Evolutionary conservation across 2,113 vertebrate genomes (phyloP).

Genomic region (Pluvialis apricaria): DNA sequence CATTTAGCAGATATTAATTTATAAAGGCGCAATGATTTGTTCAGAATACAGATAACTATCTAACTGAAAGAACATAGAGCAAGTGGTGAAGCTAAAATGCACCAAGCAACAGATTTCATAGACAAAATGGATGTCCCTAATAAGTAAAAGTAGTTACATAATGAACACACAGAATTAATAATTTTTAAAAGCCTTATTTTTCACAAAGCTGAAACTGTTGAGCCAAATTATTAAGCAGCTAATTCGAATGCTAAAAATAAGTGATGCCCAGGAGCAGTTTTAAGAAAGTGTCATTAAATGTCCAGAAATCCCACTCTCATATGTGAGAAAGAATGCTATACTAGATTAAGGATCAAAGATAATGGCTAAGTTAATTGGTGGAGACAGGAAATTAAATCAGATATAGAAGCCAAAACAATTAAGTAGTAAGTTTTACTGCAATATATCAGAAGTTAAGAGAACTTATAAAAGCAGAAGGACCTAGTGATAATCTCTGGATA

Average conservation of each 20-base stretch:
- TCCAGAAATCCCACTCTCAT: not conserved
- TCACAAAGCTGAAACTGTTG: not conserved
- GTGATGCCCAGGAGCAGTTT: not conserved
- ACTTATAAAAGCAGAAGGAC: not conserved
- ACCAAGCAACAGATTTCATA: not conserved
- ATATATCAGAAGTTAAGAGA: not conserved
- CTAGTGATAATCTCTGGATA: not conserved
- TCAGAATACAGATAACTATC: not conserved
- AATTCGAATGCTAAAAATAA: not conserved
- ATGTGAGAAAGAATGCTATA: not conserved
- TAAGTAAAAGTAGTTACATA: not conserved
- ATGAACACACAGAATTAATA: not conserved
- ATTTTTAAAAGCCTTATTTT: not conserved
- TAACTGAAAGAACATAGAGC: too few species aligned
- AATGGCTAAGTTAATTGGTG: not conserved
- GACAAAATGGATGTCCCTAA: not conserved
- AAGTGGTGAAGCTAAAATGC: not conserved
- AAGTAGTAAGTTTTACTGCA: not conserved
- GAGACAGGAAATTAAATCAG: not conserved
- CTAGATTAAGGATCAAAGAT: not conserved
- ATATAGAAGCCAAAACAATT: not conserved
- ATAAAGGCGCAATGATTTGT: not conserved
- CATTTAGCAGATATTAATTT: accelerated
- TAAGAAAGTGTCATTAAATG: not conserved
- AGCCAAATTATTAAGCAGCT: not conserved